Percentiles rank a stretch among this genome's conserved stretches.
phyloP scores from a whole-genome alignment of 2,113 vertebrate genomes.

The Actenoides lindsayi region DNA sequence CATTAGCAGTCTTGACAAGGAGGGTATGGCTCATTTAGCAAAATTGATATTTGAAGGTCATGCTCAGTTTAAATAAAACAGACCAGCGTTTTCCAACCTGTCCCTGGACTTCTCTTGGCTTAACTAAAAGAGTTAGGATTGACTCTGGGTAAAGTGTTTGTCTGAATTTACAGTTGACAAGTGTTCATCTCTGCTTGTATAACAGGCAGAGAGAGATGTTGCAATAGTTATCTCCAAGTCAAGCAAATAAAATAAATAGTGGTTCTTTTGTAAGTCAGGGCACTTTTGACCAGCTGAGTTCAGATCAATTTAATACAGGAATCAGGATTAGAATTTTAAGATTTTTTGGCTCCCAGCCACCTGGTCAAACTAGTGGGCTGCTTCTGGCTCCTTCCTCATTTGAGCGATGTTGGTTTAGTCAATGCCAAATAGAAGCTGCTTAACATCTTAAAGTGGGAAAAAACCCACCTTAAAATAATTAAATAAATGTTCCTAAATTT shows the following conservation, averaged over 20 bases:
- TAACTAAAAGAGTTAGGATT: background rate
- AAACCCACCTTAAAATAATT: background rate
- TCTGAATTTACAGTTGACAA: background rate
- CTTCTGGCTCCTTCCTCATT: background rate
- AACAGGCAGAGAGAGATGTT: background rate
- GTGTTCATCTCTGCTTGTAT: background rate
- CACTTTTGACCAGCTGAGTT: background rate
- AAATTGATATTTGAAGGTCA: conserved; percentile 38
- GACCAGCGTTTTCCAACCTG: background rate
- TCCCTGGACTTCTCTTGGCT: background rate
- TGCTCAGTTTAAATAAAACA: conserved; percentile 3
- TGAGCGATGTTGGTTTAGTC: background rate
- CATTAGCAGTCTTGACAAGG: conserved; percentile 4
- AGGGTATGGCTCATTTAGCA: conserved; percentile 32
- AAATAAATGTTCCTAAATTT: background rate
- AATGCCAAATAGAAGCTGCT: background rate
- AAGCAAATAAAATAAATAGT: conserved; percentile 30
- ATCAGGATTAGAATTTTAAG: background rate
- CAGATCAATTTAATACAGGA: background rate
- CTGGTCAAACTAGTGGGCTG: background rate
- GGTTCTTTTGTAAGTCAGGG: background rate
- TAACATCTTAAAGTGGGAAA: background rate
- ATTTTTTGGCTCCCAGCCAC: background rate
- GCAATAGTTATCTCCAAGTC: conserved; percentile 31
- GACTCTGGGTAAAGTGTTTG: background rate